These are phyloP conservation scores for Eremobia ochroleuca DNA, from an alignment of 2,888 invertebrate genomes.

Conservation along the genomic window DNA sequence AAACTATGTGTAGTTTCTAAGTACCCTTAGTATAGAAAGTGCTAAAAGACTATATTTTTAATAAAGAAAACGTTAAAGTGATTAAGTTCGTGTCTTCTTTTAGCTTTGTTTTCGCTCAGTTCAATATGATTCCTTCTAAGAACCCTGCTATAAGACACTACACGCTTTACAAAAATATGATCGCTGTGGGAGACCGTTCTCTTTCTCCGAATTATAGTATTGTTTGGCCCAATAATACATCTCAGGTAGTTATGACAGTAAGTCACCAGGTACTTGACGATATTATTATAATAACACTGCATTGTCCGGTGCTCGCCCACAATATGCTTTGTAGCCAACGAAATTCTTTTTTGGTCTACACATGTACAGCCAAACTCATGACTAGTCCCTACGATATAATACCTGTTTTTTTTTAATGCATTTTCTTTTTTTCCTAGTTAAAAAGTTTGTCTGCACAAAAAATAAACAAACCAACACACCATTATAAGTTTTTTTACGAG, in stretches of 20 bases:
- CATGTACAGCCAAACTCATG: neutral
- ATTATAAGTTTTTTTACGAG: neutral
- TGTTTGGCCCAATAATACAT: constrained; percentile 7
- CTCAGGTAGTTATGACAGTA: constrained; percentile 22
- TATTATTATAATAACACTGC: constrained; percentile 10
- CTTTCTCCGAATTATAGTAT: constrained; percentile 5
- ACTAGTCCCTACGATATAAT: neutral
- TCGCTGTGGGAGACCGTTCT: constrained; percentile 7
- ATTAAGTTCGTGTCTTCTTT: neutral
- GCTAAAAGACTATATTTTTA: constrained; percentile 20
- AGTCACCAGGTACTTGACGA: neutral
- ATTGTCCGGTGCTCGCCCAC: constrained; percentile 8
- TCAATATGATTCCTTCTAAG: neutral
- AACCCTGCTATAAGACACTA: neutral
- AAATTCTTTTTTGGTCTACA: neutral
- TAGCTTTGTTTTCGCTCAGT: neutral
- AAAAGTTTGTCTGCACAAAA: neutral
- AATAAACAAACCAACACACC: neutral
- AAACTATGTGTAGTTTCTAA: constrained; percentile 14
- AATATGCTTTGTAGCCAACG: neutral
- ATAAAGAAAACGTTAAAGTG: constrained; percentile 16
- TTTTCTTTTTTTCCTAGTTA: neutral
- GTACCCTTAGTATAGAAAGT: neutral
- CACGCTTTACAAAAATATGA: neutral
- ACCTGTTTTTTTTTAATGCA: neutral